Percentiles rank a stretch among this genome's conserved stretches.
These are phyloP conservation scores for Trachelus stipa DNA, from an alignment of 2,888 invertebrate species.

Conservation along the genomic window DNA sequence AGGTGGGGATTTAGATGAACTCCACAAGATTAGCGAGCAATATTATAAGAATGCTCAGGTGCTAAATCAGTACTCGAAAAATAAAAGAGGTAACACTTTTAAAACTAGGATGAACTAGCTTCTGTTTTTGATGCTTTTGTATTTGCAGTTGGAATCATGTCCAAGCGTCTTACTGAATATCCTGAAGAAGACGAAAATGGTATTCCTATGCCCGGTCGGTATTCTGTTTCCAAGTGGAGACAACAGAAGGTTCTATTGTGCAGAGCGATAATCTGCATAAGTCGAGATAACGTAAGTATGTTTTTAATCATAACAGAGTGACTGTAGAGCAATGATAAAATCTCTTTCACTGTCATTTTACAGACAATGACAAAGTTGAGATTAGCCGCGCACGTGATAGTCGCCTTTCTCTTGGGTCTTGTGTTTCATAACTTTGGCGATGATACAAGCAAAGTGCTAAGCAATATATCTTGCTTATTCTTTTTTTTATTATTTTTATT, in stretches of 20 bases:
- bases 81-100: constrained; percentile 12
- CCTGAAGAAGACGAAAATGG: constrained; percentile 1
- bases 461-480: constrained; percentile 73
- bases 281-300: constrained; percentile 63
- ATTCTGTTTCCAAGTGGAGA: constrained; percentile 58
- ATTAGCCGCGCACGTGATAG: constrained; percentile 68
- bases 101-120: background rate
- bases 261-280: constrained; percentile 65
- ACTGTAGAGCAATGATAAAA: constrained; percentile 14
- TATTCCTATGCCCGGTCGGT: constrained; percentile 32
- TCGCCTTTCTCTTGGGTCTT: constrained; percentile 71
- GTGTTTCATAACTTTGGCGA: constrained; percentile 72
- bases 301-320: background rate
- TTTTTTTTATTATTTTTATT: constrained; percentile 73
- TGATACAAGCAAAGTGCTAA: constrained; percentile 69
- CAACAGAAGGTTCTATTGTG: constrained; percentile 69
- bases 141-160: background rate
- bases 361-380: constrained; percentile 68
- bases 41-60: constrained; percentile 5
- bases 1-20: constrained; percentile 64
- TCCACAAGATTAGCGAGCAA: constrained; percentile 43
- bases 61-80: constrained; percentile 9
- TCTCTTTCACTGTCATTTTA: constrained; percentile 20
- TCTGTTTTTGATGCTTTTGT: background rate
- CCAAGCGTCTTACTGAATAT: background rate